Base-by-base conservation (phyloP, 2,113 vertebrate species). In the Tenebrosternarchus preto region DNA sequence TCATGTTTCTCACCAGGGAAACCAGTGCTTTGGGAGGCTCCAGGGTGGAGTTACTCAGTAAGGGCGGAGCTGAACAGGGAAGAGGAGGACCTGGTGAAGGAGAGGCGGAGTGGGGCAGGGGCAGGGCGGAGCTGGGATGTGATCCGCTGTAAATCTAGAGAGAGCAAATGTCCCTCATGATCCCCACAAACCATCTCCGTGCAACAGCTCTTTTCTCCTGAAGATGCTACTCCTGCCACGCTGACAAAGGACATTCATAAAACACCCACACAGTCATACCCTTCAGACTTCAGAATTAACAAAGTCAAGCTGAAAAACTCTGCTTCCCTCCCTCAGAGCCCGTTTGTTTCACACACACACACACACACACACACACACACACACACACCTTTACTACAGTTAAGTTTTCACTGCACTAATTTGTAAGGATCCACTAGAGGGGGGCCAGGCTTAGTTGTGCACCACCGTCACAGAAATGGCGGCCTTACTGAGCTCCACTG, bases 261-360 rank as follows among this genome's bases (percentile, higher is more conserved):
- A 25, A 39, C 46, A 71, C 17, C 71, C 39, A 60, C 61, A 27
- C 7, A n/a, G 22, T 2, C 17, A 56, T 7, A 60, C 6, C 43
- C 6, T 9, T 9, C 43, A 46, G 83, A 87, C 82, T 83, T 63
- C 82, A 81, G 72, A 88, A 83, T 84, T 83, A 88, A 87, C 72
- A 73, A 84, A 83, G 68, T 22, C 57, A 16, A 80, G 77, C 81
- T 63, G 70, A 78, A 82, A 75, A 85, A 84, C 67, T 78, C 59
- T 68, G 36, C n/a, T n/a, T n/a, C n/a, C n/a, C n/a, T 11, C 16
- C 43, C 76, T 55, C 33, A 77, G 27, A 22, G 24, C 67, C 16
- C 0, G 27, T 12, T 17, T 43, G 61, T 43, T 66, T 67, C 11
- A 80, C 43, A 72, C 0, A 46, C 61, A 73, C 20, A 15, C 55